phyloP scores from a whole-genome alignment of 1,140 invertebrate genomes.

The Drosophila lini region DNA sequence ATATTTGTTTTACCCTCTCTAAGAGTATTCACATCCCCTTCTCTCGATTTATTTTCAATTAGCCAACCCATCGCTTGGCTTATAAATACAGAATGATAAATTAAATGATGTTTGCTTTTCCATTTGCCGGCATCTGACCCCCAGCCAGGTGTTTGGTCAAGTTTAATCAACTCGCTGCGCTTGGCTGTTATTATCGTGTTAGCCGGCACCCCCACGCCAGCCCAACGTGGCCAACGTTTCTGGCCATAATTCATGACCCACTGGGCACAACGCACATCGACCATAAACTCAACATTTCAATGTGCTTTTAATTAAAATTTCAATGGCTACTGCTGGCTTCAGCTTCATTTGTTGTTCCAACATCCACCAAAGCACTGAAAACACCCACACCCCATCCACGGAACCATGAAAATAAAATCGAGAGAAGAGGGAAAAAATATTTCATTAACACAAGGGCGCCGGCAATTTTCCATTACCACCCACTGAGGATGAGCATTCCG shows the following conservation, averaged over 20 bases:
- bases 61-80: slow-evolving; percentile 24
- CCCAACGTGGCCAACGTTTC: neutral
- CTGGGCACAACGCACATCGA: slow-evolving; percentile 53
- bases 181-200: slow-evolving; percentile 45
- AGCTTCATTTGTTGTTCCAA: slow-evolving; percentile 49
- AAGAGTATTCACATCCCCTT: slow-evolving; percentile 8
- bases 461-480: slow-evolving; percentile 75
- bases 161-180: slow-evolving; percentile 64
- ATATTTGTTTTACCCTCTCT: neutral
- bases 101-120: slow-evolving; percentile 61
- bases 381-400: slow-evolving; percentile 8
- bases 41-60: slow-evolving; percentile 10
- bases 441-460: slow-evolving; percentile 73
- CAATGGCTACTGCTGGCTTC: slow-evolving; percentile 40
- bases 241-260: slow-evolving; percentile 71
- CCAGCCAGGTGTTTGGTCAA: slow-evolving; percentile 60
- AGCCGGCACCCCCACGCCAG: neutral
- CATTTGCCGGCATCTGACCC: slow-evolving; percentile 47
- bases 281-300: slow-evolving; percentile 75
- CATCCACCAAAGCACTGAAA: neutral
- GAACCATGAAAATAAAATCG: slow-evolving; percentile 23
- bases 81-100: slow-evolving; percentile 49
- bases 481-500: slow-evolving; percentile 52
- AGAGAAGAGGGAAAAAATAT: slow-evolving; percentile 43
- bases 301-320: slow-evolving; percentile 79